Evolutionary conservation across 2,888 invertebrate genomes (phyloP).

Genomic region (Chaitophorus viminalis): DNA sequence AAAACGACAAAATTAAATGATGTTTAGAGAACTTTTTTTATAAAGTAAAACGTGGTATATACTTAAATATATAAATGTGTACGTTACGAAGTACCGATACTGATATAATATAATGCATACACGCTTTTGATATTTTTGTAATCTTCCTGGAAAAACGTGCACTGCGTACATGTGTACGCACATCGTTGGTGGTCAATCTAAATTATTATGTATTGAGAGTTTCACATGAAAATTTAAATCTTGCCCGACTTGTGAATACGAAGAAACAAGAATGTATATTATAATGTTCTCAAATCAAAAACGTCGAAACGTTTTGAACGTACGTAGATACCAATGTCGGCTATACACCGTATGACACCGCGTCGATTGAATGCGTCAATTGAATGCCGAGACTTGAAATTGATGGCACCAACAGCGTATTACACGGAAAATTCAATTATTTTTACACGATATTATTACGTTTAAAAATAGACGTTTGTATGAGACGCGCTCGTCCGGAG

Average conservation of each 20-base stretch:
- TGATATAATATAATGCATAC: too few relatives aligned
- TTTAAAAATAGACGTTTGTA: conserved; percentile 14
- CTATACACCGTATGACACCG: too few relatives aligned
- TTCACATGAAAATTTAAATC: neutral
- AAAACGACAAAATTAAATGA: neutral
- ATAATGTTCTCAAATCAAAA: neutral
- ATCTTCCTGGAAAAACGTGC: neutral
- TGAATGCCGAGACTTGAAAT: neutral
- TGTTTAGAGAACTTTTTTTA: neutral
- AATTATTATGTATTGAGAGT: neutral
- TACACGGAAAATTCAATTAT: neutral
- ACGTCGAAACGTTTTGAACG: neutral
- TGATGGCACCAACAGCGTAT: neutral
- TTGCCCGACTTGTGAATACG: neutral
- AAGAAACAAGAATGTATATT: neutral
- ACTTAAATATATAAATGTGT: too few relatives aligned
- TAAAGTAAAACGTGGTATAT: neutral
- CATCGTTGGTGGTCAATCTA: neutral
- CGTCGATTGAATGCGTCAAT: neutral
- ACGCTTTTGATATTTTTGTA: neutral
- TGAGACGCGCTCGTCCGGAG: too few relatives aligned
- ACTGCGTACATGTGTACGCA: neutral
- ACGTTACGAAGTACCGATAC: neutral
- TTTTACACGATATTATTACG: neutral
- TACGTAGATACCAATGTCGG: too few relatives aligned